phyloP scores from a whole-genome alignment of 2,797 vertebrate genomes.

The Vipera latastei region DNA sequence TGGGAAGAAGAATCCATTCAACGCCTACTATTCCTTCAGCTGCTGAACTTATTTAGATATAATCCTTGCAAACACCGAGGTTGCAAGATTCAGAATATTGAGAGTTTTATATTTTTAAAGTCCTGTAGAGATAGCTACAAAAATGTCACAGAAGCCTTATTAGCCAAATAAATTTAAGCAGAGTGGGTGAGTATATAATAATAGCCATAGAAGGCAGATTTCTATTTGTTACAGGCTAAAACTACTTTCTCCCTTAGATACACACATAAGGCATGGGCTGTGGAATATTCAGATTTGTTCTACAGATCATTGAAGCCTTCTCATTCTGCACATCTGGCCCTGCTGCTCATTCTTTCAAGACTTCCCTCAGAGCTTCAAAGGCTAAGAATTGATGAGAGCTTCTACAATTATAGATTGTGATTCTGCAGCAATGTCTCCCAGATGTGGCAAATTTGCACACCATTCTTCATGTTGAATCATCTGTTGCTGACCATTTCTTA shows the following conservation, averaged over 20 bases:
- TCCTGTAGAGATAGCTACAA: neutral
- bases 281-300: neutral
- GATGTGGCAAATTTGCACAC: neutral
- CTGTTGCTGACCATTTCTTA: neutral
- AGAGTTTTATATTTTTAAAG: neutral
- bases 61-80: neutral
- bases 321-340: neutral
- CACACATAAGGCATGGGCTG: neutral
- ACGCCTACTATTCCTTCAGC: neutral
- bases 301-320: neutral
- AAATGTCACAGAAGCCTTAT: neutral
- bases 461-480: neutral
- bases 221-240: neutral
- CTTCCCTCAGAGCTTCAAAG: neutral
- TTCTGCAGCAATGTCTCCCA: no score
- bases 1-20: neutral
- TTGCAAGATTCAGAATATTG: neutral
- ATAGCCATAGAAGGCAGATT: neutral
- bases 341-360: neutral
- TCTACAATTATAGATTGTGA: neutral
- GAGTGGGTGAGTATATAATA: neutral
- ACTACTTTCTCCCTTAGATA: neutral
- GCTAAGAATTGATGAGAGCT: neutral
- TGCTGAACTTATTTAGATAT: neutral
- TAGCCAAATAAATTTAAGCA: neutral